phyloP scores from a whole-genome alignment of 2,888 invertebrate species.

The Yponomeuta cagnagella region DNA sequence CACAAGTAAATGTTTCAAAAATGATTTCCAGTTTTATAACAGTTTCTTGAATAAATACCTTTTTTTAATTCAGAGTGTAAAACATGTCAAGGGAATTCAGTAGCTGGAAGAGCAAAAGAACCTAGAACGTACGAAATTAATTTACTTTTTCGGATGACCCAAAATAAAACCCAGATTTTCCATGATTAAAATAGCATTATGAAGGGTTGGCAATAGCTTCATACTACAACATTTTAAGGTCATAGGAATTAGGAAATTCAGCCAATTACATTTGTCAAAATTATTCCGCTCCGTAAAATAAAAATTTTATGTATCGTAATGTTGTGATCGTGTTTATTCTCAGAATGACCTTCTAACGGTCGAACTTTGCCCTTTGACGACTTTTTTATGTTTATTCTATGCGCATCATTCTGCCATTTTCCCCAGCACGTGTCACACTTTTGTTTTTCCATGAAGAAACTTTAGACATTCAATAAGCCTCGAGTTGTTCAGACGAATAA shows the following conservation, averaged over 20 bases:
- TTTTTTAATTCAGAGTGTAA: no score
- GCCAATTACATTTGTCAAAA: not conserved
- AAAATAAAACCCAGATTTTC: no score
- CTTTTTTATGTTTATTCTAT: not conserved
- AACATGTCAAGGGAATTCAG: no score
- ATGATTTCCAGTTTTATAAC: no score
- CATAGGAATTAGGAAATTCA: no score
- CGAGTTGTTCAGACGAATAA: not conserved
- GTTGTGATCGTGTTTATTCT: not conserved
- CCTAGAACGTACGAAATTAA: no score
- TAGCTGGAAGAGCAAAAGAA: no score
- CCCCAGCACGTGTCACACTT: not conserved
- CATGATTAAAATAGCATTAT: no score
- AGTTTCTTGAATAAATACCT: no score
- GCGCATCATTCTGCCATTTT: not conserved
- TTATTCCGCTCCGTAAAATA: not conserved
- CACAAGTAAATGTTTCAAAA: not conserved
- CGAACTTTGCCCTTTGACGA: not conserved
- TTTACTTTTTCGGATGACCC: no score
- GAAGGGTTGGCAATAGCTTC: no score
- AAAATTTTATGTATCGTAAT: not conserved
- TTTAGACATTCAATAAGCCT: not conserved
- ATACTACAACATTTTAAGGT: no score
- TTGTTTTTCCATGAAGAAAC: not conserved
- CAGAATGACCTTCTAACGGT: not conserved